Base-by-base conservation (phyloP, 2,888 invertebrate genomes). In the Cephus nigrinus region DNA sequence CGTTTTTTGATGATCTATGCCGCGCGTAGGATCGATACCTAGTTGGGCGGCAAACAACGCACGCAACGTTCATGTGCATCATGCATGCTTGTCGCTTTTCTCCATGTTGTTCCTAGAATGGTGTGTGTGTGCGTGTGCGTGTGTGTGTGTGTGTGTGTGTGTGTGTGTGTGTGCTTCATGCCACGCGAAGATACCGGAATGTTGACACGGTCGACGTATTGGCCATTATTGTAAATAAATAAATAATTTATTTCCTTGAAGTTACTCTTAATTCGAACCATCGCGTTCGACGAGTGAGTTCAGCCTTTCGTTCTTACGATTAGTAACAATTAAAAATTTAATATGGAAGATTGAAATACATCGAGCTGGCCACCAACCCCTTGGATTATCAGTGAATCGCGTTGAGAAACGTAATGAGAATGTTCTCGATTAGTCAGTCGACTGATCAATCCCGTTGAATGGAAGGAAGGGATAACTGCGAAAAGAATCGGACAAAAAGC, bases 301-400 rank as follows among this genome's bases (percentile, higher is more conserved):
- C 88, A 88, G 87, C 86, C 88, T 88, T 88, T 81, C 85, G 80
- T 82, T 79, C 83, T 85, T 85, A 85, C 31, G 77, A 84, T 84
- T 85, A 85, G 80, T 86, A 85, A 85, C 86, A 86, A 82, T 85
- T 85, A 85, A 69, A 86, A 77, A 86, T 85, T 84, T 82, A 82
- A 85, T 75, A 55, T 82, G 84, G 86, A 86, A 85, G 84, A 86
- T 85, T 85, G 82, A 83, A 83, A 76, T 82, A 79, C 15, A 73
- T 32, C 35, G 35, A 35, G 73, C 73, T 73, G 69, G 69, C 69
- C 69, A 69, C 30, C 32, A 40, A 40, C 40, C 15, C 40, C 40
- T 40, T 15, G 40, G 15, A 40, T 12, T 15, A 40, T 40, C 15
- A 15, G 15, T 15, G 40, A 40, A 40, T 15, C 4, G 15, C 40